These are phyloP conservation scores for Sesia apiformis DNA, from an alignment of 2,888 invertebrate genomes.

Conservation along the genomic window DNA sequence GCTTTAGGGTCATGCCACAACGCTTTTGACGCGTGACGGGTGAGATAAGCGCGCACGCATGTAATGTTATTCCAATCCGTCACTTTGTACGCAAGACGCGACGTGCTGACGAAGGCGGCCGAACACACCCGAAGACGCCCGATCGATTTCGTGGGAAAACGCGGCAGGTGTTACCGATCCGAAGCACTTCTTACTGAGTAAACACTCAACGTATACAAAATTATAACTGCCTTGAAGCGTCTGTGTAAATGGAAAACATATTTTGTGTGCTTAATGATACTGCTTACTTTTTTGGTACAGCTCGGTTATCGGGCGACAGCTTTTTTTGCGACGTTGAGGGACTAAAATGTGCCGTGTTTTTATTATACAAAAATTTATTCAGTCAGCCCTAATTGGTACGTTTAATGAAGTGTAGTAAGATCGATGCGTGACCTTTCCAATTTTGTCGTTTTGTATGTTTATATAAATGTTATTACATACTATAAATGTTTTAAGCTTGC, in stretches of 20 bases:
- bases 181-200: slow-evolving; percentile 71
- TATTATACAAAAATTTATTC: slow-evolving; percentile 52
- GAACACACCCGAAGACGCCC: slow-evolving; percentile 44
- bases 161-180: slow-evolving; percentile 70
- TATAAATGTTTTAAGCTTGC: too few species aligned
- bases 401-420: slow-evolving; percentile 38
- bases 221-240: slow-evolving; percentile 70
- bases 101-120: slow-evolving; percentile 37
- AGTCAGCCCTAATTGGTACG: slow-evolving; percentile 56
- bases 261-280: slow-evolving; percentile 74
- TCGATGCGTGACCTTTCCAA: slow-evolving; percentile 39
- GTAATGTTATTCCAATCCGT: slow-evolving; percentile 21
- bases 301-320: slow-evolving; percentile 53
- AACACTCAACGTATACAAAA: slow-evolving; percentile 72
- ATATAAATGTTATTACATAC: neutral
- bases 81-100: slow-evolving; percentile 33
- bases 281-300: slow-evolving; percentile 65
- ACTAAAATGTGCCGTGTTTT: slow-evolving; percentile 35
- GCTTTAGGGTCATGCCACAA: slow-evolving; percentile 33
- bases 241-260: slow-evolving; percentile 73
- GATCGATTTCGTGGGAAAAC: slow-evolving; percentile 67
- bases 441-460: slow-evolving; percentile 1
- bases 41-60: slow-evolving; percentile 20
- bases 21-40: slow-evolving; percentile 37
- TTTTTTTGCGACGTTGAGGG: slow-evolving; percentile 52